Evolutionary conservation across 1,140 invertebrate genomes (phyloP).

Genomic region (Drosophila serrata): DNA sequence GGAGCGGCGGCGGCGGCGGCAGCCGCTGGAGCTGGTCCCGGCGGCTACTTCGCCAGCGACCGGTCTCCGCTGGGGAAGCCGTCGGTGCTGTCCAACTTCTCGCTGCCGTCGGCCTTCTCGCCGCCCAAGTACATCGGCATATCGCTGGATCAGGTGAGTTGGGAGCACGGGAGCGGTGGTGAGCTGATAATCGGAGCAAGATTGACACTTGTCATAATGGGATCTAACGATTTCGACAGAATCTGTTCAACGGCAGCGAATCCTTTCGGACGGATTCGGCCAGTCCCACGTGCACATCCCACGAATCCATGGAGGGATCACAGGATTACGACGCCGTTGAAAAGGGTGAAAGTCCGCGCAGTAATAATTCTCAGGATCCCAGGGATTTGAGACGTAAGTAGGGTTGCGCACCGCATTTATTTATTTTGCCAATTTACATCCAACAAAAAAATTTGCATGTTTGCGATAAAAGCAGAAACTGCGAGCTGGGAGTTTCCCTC

Average conservation of each 20-base stretch:
- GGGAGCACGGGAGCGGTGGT: background rate
- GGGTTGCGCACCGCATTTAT: conserved; percentile 42
- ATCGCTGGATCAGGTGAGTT: conserved; percentile 84
- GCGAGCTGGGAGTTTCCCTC: conserved; percentile 30
- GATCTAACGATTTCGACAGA: conserved; percentile 66
- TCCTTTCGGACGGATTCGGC: conserved; percentile 85
- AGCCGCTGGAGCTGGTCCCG: conserved; percentile 66
- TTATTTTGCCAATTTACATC: conserved; percentile 74
- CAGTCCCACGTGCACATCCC: conserved; percentile 85
- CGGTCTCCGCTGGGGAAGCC: conserved; percentile 78
- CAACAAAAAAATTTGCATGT: conserved; percentile 65
- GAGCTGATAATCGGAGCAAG: conserved; percentile 46
- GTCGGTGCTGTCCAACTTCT: conserved; percentile 84
- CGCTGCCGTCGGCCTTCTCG: conserved; percentile 84
- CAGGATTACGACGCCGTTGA: conserved; percentile 85
- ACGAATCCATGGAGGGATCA: conserved; percentile 85
- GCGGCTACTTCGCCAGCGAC: conserved; percentile 80
- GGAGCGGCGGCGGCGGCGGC: conserved; percentile 71
- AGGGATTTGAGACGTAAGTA: conserved; percentile 85
- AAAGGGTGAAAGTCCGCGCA: conserved; percentile 85
- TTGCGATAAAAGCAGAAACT: conserved; percentile 57
- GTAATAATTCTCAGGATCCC: conserved; percentile 85
- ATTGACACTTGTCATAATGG: conserved; percentile 80
- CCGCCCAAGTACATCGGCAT: conserved; percentile 85
- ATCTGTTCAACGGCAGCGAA: conserved; percentile 85